Conservation (phyloP, 2,888 invertebrate species). For the Cryptocephalus moraei region DNA sequence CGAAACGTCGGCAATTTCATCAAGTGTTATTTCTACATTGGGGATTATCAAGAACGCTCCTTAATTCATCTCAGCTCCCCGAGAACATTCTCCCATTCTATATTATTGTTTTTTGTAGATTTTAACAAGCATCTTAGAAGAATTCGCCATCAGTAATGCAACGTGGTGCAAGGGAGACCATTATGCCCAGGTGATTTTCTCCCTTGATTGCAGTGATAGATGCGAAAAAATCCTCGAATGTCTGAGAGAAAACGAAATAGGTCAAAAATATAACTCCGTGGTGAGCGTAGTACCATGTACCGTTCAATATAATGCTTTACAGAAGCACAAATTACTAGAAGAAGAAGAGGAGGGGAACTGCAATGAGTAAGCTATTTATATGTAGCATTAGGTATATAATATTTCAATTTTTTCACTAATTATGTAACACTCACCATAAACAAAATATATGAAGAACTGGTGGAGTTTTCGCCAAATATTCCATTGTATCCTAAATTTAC, state of each 20-base stretch:
- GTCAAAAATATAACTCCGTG: conserved; percentile 46
- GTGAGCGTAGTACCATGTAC: conserved; percentile 55
- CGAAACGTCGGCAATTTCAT: too few relatives aligned
- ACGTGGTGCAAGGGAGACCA: conserved; percentile 45
- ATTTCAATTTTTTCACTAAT: too few relatives aligned
- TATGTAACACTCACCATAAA: too few relatives aligned
- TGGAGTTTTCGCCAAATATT: too few relatives aligned
- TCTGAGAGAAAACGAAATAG: conserved; percentile 51
- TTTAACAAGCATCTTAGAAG: conserved; percentile 42
- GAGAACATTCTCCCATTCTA: neutral
- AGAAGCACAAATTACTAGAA: conserved; percentile 2
- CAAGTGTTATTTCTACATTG: too few relatives aligned
- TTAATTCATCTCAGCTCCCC: too few relatives aligned
- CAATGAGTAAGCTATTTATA: too few relatives aligned
- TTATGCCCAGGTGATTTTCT: conserved; percentile 49
- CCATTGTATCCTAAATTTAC: too few relatives aligned
- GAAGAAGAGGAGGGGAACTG: neutral
- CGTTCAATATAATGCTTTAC: conserved; percentile 39
- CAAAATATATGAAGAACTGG: too few relatives aligned
- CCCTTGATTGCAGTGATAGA: conserved; percentile 45
- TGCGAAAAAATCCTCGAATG: conserved; percentile 51
- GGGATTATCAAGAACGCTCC: too few relatives aligned
- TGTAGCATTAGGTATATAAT: too few relatives aligned
- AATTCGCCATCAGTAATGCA: conserved; percentile 45
- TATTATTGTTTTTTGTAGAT: conserved; percentile 31